Conservation (phyloP, 2,797 vertebrate species). For the Ctenosaura bakeri region DNA sequence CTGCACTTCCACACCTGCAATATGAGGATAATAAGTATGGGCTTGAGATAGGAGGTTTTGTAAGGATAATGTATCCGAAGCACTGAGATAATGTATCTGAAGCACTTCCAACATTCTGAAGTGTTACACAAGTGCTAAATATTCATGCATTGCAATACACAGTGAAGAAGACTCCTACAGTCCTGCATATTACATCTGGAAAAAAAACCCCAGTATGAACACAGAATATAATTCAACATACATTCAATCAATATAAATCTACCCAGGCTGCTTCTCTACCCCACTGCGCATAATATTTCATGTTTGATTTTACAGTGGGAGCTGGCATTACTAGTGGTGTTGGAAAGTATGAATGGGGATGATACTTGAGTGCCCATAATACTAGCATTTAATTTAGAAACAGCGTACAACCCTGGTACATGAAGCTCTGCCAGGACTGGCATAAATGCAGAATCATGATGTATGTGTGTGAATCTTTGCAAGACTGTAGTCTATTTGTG, state of each 20-base stretch:
- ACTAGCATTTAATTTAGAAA: conserved; percentile 12
- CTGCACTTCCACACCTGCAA: background rate
- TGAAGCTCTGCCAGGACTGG: conserved; percentile 14
- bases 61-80: background rate
- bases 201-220: background rate
- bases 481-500: conserved; percentile 42
- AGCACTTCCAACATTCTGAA: background rate
- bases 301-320: background rate
- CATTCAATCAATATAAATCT: conserved; percentile 13
- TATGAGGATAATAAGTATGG: background rate
- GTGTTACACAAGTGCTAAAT: background rate
- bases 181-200: background rate
- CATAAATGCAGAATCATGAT: conserved; percentile 25
- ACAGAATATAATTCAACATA: background rate
- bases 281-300: background rate
- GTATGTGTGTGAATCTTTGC: conserved; percentile 21
- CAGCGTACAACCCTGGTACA: background rate
- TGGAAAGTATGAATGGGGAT: background rate
- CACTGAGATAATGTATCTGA: background rate
- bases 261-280: background rate
- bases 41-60: background rate
- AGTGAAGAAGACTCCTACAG: background rate
- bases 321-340: background rate
- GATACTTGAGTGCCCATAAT: background rate
- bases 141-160: background rate